Evolutionary conservation across 1,140 invertebrate genomes (phyloP), one percentile per base, ranked within the genome.

Genomic region (Sitodiplosis mosellana): DNA sequence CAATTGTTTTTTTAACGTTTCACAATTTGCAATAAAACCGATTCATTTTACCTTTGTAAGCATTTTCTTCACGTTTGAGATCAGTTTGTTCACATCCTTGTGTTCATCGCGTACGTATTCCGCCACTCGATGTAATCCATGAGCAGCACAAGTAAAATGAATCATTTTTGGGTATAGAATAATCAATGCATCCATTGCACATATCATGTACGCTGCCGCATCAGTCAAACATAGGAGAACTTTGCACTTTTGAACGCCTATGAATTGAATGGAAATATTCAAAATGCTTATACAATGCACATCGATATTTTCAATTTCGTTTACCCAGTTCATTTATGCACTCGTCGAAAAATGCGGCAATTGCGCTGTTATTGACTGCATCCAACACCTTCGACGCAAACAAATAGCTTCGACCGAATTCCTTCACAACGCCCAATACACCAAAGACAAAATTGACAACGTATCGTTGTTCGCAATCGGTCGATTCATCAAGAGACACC

Each of bases 91-190:
- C 1, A 58, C 54, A 20, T 48, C 33, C 10, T 33, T 12, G 44
- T 43, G 59, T 33, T 46, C 20, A 15, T 18, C 22, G 17, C 60
- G 42, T 14, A 62, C 46, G 22, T 51, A 47, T 51, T 61, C 59
- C 15, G 53, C 55, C 14, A 63, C 50, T 8, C 52, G 15, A 46
- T 62, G 56, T 1, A 59, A 44, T 33, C 48, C 56, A 51, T 63
- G 59, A 5, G 53, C 56, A 7, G 59, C 33, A 47, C 60, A 63
- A 8, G 56, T 60, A 2, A 60, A 46, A 44, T 60, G 54, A 37
- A 58, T 37, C 34, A 59, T 46, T 33, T 55, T 51, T 11, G 49
- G 48, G 44, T 54, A 60, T 5, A 38, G 14, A 5, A 38, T 14
- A 12, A 2, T 5, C 14, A 38, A 38, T n/a, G 36, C 12, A 38